Percentiles rank a stretch among this genome's conserved stretches.
These are phyloP conservation scores for Plecotus auritus DNA, from an alignment of 2,113 vertebrate genomes.

Conservation along the genomic window DNA sequence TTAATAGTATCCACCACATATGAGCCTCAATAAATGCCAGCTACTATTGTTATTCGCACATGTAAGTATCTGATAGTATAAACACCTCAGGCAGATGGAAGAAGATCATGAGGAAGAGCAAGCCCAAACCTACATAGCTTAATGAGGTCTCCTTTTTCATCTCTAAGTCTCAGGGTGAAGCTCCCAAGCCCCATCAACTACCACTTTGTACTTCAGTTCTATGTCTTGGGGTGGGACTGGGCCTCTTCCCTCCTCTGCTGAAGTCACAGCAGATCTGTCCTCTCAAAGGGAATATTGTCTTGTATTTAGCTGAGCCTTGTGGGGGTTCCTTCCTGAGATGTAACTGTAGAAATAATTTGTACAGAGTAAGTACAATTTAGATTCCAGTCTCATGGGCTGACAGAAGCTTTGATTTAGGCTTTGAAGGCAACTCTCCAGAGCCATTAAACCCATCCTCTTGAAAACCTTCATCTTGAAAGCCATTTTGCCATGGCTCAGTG, in stretches of 20 bases:
- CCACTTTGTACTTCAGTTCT: background rate
- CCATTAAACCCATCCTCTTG: background rate
- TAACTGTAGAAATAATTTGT: no score
- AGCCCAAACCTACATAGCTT: background rate
- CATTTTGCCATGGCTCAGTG: no score
- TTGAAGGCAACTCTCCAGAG: background rate
- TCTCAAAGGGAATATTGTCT: background rate
- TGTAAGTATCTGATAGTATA: background rate
- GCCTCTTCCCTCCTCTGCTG: background rate
- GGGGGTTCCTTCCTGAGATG: background rate
- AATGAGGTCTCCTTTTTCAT: background rate
- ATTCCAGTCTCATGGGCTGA: background rate
- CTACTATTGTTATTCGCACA: background rate
- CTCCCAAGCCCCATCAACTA: fast-evolving
- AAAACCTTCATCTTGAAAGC: background rate
- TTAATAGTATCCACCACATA: background rate
- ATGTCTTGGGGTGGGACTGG: background rate
- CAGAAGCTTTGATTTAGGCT: background rate
- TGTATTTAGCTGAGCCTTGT: background rate
- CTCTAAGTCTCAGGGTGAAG: background rate
- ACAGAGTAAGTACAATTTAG: background rate
- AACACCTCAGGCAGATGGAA: background rate
- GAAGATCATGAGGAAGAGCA: background rate
- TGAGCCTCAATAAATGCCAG: background rate
- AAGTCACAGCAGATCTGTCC: no score